Evolutionary conservation across 1,140 invertebrate genomes (phyloP).

Genomic region (Antheraea pernyi): DNA sequence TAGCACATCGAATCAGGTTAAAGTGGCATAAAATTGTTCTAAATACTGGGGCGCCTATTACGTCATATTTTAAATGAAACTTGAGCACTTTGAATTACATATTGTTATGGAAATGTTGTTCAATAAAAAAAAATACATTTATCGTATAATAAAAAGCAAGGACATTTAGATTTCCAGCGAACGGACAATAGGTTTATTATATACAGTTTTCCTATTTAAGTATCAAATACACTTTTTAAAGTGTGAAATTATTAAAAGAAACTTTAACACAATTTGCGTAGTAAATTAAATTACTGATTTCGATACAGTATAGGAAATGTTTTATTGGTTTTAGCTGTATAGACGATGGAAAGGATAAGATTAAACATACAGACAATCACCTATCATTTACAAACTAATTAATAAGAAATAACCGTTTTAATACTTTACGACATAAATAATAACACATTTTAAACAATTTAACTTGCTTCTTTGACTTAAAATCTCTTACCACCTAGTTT

Average conservation of each 20-base stretch:
- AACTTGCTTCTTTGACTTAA: conserved; percentile 79
- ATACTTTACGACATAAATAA: conserved; percentile 79
- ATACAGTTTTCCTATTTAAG: no score
- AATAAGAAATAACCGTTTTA: conserved; percentile 80
- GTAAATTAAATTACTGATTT: not conserved
- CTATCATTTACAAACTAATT: conserved; percentile 75
- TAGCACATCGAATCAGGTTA: conserved; percentile 13
- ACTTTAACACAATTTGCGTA: not conserved
- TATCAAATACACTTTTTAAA: no score
- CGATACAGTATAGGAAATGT: conserved; percentile 27
- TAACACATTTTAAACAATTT: conserved; percentile 79
- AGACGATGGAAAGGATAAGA: conserved; percentile 36
- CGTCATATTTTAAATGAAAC: no score
- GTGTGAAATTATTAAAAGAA: not conserved
- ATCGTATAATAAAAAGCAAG: no score
- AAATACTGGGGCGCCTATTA: not conserved
- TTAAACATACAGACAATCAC: conserved; percentile 62
- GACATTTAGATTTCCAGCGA: no score
- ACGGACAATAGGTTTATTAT: no score
- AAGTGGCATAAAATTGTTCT: conserved; percentile 1
- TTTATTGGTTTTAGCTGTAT: conserved; percentile 59
- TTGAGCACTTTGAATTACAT: no score
- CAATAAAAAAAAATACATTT: no score
- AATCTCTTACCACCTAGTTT: conserved; percentile 73
- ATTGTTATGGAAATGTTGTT: no score